Evolutionary conservation across 2,888 invertebrate species (phyloP), one percentile per base, ranked within the genome.

Genomic region (Hyles lineata): DNA sequence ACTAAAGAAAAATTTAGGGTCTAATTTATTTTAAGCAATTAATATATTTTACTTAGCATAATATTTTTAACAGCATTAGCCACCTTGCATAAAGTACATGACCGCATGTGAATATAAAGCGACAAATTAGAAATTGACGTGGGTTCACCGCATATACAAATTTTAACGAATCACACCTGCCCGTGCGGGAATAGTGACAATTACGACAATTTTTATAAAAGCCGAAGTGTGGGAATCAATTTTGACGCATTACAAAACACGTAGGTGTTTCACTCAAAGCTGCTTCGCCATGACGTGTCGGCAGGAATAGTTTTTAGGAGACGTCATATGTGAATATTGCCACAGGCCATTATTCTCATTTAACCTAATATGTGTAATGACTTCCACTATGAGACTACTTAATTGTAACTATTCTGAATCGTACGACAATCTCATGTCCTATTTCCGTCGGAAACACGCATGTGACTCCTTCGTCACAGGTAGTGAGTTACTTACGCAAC

Each of bases 391-490:
- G 76, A 81, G 81, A 79, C 78, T 75, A 76, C 79, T 79, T 83
- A 86, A 85, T 85, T 85, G 80, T 78, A 76, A 78, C 73, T 79
- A 84, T 82, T 83, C 80, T 80, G 79, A 84, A 85, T 81, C 77
- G 81, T 79, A 79, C 80, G 81, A 82, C 81, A 77, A 81, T 84
- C 83, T 83, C 79, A 82, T 85, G 84, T 83, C 89, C 90, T 88
- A 92, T 92, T 89, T 93, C 93, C 93, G 92, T 87, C 92, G 94
- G 93, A 93, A 92, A 85, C 85, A 83, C 81, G 83, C 84, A 85
- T 87, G 85, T 84, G 83, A 83, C 83, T 85, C 84, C 84, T 88
- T 89, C 92, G 93, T 92, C 92, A 93, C 92, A 92, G 90, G 84
- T 84, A 83, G 86, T 89, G 85, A 83, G 84, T 89, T 85, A 82